Base-by-base conservation (phyloP, 2,797 vertebrate species). In the Meda fulgida region DNA sequence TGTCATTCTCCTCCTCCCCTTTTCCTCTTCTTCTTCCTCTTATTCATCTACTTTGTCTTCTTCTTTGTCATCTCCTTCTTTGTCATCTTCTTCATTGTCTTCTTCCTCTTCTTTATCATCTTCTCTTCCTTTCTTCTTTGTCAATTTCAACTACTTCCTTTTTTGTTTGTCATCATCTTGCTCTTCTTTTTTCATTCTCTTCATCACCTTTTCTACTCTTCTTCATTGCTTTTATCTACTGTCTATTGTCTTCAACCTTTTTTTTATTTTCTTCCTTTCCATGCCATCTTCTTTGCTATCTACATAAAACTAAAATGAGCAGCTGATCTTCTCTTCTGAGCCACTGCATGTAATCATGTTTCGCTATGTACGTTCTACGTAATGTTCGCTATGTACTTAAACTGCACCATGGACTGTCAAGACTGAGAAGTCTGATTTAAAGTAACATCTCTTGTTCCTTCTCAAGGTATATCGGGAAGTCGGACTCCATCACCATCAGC, bases 401-500 rank as follows among this genome's bases (percentile, higher is more conserved):
- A 40, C 65, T 67, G 18, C 1, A 40, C 36, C 53, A 26, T 63
- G 36, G 8, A 16, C 36, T 63, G 4, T 38, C 11, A 23, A 18
- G 73, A 58, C 31, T 5, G 4, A 16, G 72, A 14, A 21, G 19
- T 78, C 23, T 71, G 34, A 72, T 66, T 79, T 36, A n/a, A 26
- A 13, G 7, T 46, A n/a, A 19, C 4, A 3, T 85, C 53, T 87
- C 60, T 34, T 83, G 31, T 84, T 46, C 31, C 77, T 46, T 85
- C 16, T 81, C 40, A 90, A 96, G 95, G 82, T 99, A 99, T 80
- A 98, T 99, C 70, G 98, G 98, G 85, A 99, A 98, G 90, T 97
- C 97, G 0, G 98, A 99, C 91, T 99, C 98, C 9, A 98, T 99
- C 94, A 99, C 98, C 0, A 99, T 99, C 95, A 99, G 98, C 0